A percentile compares a stretch with the other conserved stretches of the same genome.
Conservation (phyloP, 2,113 vertebrate genomes). For the Albula glossodonta region DNA sequence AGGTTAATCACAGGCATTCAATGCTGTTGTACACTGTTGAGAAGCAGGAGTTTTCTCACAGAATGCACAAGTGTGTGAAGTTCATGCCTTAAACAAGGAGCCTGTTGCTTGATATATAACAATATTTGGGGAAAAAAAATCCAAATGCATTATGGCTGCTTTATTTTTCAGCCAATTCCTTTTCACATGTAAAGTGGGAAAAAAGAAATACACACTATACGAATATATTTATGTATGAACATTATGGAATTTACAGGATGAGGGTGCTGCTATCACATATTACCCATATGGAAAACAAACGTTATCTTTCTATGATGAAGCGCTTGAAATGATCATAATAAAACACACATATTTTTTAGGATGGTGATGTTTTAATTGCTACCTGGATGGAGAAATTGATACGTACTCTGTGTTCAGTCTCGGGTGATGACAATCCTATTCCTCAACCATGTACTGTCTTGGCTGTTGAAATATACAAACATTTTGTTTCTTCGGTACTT, state of each 20-base stretch:
- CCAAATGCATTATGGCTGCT: conserved; percentile 34
- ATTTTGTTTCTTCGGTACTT: conserved; percentile 6
- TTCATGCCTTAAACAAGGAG: conserved; percentile 61
- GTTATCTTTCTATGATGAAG: conserved; percentile 39
- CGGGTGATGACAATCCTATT: not conserved
- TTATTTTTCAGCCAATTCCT: conserved; percentile 21
- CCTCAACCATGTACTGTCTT: not conserved
- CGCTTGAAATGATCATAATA: conserved; percentile 26
- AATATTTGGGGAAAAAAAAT: conserved; percentile 29
- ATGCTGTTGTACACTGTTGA: conserved; percentile 15
- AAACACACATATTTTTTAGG: not conserved
- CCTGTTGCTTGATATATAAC: conserved; percentile 37
- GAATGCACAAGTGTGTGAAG: conserved; percentile 58
- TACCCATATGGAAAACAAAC: conserved; percentile 32
- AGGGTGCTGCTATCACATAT: conserved; percentile 45
- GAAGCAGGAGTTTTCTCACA: conserved; percentile 47
- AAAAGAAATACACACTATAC: conserved; percentile 28
- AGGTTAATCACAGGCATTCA: not conserved
- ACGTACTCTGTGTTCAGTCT: not conserved
- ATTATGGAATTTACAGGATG: conserved; percentile 23
- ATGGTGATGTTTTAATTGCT: conserved; percentile 37
- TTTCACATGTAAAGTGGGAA: conserved; percentile 31
- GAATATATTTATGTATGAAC: conserved; percentile 45
- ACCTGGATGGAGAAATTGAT: conserved; percentile 28
- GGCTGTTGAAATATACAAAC: not conserved